Evolutionary conservation across 1,140 invertebrate species (phyloP).

Genomic region (Ceratosolen solmsi): DNA sequence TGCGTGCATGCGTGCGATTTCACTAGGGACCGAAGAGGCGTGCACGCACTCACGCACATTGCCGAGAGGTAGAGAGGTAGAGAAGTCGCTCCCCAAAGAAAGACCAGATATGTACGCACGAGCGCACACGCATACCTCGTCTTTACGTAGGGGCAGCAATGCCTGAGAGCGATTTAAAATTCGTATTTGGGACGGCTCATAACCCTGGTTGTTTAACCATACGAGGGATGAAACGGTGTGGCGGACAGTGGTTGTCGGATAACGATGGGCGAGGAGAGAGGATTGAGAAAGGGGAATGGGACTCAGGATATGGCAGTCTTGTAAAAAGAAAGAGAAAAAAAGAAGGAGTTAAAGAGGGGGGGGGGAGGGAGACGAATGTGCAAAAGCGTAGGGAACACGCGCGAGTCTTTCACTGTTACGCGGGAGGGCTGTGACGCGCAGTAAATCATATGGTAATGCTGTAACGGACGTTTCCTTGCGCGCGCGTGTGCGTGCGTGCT

Average conservation of each 20-base stretch:
- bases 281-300: not conserved
- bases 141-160: not conserved
- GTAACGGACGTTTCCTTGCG: conserved; percentile 55
- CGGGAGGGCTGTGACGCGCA: conserved; percentile 58
- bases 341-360: conserved; percentile 24
- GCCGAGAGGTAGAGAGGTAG: not conserved
- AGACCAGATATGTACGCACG: not conserved
- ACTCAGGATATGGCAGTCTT: conserved; percentile 8
- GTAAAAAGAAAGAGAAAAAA: no score
- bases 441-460: conserved; percentile 70
- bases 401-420: conserved; percentile 2
- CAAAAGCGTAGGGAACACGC: not conserved
- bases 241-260: not conserved
- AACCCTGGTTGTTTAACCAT: no score
- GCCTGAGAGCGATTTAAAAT: conserved; percentile 63
- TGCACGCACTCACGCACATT: not conserved
- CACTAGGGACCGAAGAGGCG: not conserved
- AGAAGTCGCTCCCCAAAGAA: not conserved
- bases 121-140: not conserved
- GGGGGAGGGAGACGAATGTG: conserved; percentile 5
- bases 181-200: conserved; percentile 55
- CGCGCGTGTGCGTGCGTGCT: no score
- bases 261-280: not conserved
- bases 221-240: no score
- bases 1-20: not conserved